Evolutionary conservation across 2,888 invertebrate species (phyloP).

Genomic region (Heliconius charithonia): DNA sequence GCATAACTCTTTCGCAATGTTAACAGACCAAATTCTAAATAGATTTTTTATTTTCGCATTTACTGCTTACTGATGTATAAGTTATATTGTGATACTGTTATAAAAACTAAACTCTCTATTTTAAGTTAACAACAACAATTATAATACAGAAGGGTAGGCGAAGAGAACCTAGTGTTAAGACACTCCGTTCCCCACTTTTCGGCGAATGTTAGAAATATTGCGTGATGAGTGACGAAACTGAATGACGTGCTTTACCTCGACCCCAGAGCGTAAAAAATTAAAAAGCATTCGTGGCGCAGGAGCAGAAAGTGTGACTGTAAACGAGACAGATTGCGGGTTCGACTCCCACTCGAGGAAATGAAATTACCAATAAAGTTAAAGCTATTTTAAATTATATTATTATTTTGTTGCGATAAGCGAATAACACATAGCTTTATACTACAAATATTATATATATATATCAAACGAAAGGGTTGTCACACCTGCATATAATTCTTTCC

Average conservation of each 20-base stretch:
- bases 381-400: not conserved
- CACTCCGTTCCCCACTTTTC: too few species aligned
- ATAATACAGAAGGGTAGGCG: too few species aligned
- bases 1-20: slow-evolving; percentile 20
- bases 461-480: slow-evolving; percentile 71
- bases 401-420: not conserved
- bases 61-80: not conserved
- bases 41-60: not conserved
- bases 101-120: not conserved
- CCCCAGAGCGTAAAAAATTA: too few species aligned
- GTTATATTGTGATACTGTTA: not conserved
- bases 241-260: too few species aligned
- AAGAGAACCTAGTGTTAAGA: too few species aligned
- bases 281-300: too few species aligned
- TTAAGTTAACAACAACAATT: not conserved
- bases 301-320: too few species aligned
- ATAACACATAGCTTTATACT: not conserved
- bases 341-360: too few species aligned
- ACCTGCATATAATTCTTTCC: slow-evolving; percentile 76
- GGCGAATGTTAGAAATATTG: too few species aligned
- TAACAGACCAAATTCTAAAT: slow-evolving; percentile 18
- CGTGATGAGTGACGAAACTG: too few species aligned
- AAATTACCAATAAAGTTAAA: not conserved
- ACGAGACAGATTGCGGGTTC: too few species aligned
- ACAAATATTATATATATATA: slow-evolving; percentile 42